phyloP scores from a whole-genome alignment of 2,888 invertebrate genomes.

The Hypena proboscidalis region DNA sequence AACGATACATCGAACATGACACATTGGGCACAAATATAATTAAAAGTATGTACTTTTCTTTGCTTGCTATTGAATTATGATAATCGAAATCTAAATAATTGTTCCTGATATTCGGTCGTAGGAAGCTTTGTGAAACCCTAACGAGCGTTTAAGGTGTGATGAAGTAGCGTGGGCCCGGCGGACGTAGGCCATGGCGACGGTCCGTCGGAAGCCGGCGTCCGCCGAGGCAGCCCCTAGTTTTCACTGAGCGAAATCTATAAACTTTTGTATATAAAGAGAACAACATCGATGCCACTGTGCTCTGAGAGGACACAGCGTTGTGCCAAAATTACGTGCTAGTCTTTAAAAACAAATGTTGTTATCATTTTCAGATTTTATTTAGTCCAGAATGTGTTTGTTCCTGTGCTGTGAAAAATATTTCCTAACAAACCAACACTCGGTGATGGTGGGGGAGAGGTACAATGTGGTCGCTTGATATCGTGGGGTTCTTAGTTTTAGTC shows the following conservation, averaged over 20 bases:
- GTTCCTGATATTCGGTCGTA: conserved; percentile 62
- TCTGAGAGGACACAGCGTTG: conserved; percentile 74
- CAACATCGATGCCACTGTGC: conserved; percentile 80
- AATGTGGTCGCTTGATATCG: conserved; percentile 62
- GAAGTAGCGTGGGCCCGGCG: conserved; percentile 17
- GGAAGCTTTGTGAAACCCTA: conserved; percentile 69
- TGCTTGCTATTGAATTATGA: conserved; percentile 68
- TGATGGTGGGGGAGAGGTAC: conserved; percentile 55
- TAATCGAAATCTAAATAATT: conserved; percentile 59
- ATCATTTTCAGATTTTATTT: conserved; percentile 85
- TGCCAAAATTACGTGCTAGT: conserved; percentile 85
- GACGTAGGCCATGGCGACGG: conserved; percentile 11
- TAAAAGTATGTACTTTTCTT: conserved; percentile 70
- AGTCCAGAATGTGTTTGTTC: conserved; percentile 84
- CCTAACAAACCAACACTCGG: conserved; percentile 80
- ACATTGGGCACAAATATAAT: conserved; percentile 83
- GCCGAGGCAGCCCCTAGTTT: conserved; percentile 47
- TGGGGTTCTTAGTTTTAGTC: conserved; percentile 47
- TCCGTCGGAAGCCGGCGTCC: conserved; percentile 12
- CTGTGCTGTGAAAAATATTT: conserved; percentile 81
- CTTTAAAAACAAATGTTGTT: conserved; percentile 82
- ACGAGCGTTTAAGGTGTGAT: conserved; percentile 37
- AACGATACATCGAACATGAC: conserved; percentile 85
- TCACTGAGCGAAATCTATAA: conserved; percentile 66
- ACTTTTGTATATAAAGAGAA: conserved; percentile 67